These are phyloP conservation scores for Eupelmus urozonus DNA, from an alignment of 2,888 invertebrate species.

Conservation along the genomic window DNA sequence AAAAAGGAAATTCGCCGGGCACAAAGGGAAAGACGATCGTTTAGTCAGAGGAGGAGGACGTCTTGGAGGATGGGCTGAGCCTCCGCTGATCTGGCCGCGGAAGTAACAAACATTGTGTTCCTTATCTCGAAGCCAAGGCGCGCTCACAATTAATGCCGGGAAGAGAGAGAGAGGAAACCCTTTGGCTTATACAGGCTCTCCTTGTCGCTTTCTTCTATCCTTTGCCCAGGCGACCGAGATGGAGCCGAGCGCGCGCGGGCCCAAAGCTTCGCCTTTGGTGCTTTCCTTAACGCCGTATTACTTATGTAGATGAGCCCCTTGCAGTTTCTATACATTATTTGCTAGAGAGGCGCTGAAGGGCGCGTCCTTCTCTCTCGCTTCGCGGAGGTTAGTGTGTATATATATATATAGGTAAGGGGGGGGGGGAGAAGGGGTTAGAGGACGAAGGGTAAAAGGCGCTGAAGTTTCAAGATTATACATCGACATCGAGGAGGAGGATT, in stretches of 20 bases:
- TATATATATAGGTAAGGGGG: not conserved
- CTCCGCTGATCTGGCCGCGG: conserved; percentile 25
- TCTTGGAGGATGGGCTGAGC: not conserved
- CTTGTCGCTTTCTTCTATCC: conserved; percentile 51
- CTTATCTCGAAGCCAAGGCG: conserved; percentile 69
- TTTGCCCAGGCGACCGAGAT: conserved; percentile 24
- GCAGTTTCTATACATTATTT: conserved; percentile 76
- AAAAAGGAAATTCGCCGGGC: conserved; percentile 61
- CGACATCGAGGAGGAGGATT: conserved; percentile 59
- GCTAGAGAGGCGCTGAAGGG: conserved; percentile 61
- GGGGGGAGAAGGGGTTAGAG: conserved; percentile 56
- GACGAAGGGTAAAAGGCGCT: conserved; percentile 70
- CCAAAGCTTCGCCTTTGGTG: conserved; percentile 67
- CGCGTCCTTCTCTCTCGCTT: conserved; percentile 20
- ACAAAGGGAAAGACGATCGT: conserved; percentile 64
- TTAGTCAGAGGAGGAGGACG: conserved; percentile 46
- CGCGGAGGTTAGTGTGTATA: too few relatives aligned
- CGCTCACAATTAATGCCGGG: conserved; percentile 70
- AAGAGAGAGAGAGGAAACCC: conserved; percentile 62
- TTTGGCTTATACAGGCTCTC: conserved; percentile 63
- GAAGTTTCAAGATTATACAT: conserved; percentile 71
- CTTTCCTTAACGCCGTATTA: conserved; percentile 76
- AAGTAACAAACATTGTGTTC: conserved; percentile 71
- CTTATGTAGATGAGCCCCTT: conserved; percentile 76
- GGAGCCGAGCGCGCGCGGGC: conserved; percentile 20